Base-by-base conservation (phyloP, 2,113 vertebrate species). In the Megaleporinus macrocephalus region DNA sequence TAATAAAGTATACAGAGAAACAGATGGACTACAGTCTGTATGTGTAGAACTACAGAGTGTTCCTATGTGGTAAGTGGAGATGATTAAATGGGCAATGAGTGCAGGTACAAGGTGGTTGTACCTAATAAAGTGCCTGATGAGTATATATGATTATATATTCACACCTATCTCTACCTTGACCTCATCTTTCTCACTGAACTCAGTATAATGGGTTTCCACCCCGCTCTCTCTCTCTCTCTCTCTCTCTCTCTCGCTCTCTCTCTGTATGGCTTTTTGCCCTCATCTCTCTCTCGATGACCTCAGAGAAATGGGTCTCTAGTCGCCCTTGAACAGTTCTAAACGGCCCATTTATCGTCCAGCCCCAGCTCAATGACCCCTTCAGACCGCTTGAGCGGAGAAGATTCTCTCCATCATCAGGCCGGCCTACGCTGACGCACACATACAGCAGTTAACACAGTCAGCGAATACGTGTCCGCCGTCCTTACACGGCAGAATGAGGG, bases 271-370 rank as follows among this genome's bases (percentile, higher is more conserved):
- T 63, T 81, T 78, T 49, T 68, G 26, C 30, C 66, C 65, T 59
- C 44, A 41, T 78, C 76, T 73, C 63, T 70, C 10, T 66, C 79
- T 24, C 79, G 22, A 44, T 76, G 72, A 71, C 77, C 75, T 78
- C 29, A 29, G 57, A 80, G 62, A 84, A 69, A 84, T 59, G 76
- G 72, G 29, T 69, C 57, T 59, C 51, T 57, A n/a, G 53, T 76
- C 74, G 82, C 73, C 86, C 83, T 83, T 86, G 81, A 91, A 85
- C 61, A 65, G 44, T 75, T 41, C 29, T 66, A 33, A 65, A 81
- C 77, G 65, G 81, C 85, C 69, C 74, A 84, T 90, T 86, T 80
- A 69, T 87, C 73, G 29, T 29, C 16, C 14, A 13, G 51, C 75
- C 51, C 66, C 27, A 44, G 62, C 68, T 75, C 27, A 0, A 41